Evolutionary conservation across 2,888 invertebrate species (phyloP), one percentile per base, ranked within the genome.

Genomic region (Teleiodes luculella): DNA sequence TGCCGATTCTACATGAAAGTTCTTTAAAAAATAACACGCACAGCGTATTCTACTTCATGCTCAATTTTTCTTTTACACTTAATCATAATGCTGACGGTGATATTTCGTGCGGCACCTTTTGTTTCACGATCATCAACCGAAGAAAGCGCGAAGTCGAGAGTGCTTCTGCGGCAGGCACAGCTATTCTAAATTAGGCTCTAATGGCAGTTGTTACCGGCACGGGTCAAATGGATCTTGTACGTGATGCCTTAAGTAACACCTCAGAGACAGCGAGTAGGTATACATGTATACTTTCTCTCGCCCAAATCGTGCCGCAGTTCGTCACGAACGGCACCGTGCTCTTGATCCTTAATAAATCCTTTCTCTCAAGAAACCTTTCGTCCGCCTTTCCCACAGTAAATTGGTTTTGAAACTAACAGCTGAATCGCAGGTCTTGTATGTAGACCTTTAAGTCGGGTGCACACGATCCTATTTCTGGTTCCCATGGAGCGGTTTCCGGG

Each of bases 171-270:
- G 41, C n/a, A 43, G 24, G 24, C 43, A 24, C 20, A 2, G 43
- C n/a, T 18, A 39, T n/a, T 37, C 56, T 49, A 46, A 60, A 57
- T 54, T 36, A 53, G 54, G 52, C 45, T 52, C 54, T 53, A 55
- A 58, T 53, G 52, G 51, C 14, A 33, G 49, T 36, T 39, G 31
- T 61, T 68, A 68, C 65, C 60, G 62, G 59, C 63, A 58, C 63
- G 63, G 67, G 64, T 65, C 62, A 66, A 72, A 76, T 73, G 68
- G 66, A 66, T 74, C 72, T 65, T 56, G 72, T 71, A 79, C 82
- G 81, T 81, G 81, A 79, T 78, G 77, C 70, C 67, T 70, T 76
- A 76, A 74, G 70, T 67, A 69, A 67, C 67, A 65, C 68, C 74
- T 71, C 70, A 63, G n/a, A n/a, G n/a, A n/a, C n/a, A 60, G 59